phyloP scores from a whole-genome alignment of 2,797 vertebrate species.

The Coregonus suidteri region DNA sequence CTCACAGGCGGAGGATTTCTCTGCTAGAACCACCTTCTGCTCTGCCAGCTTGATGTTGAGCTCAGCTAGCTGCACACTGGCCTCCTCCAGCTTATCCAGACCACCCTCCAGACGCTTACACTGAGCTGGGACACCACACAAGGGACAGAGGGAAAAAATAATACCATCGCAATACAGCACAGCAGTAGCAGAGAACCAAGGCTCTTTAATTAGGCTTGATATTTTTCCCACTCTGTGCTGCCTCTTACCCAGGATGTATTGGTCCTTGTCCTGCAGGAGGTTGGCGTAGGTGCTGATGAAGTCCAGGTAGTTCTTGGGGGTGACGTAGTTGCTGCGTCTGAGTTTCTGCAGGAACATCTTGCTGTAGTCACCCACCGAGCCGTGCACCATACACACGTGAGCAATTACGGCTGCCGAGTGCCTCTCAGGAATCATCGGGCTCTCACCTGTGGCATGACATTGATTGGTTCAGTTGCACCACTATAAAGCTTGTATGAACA shows the following conservation, averaged over 20 bases:
- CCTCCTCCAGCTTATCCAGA: constrained; percentile 92
- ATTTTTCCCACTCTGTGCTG: background rate
- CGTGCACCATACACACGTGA: constrained; percentile 89
- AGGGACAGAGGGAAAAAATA: constrained; percentile 3
- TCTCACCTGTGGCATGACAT: constrained; percentile 75
- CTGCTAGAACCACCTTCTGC: constrained; percentile 89
- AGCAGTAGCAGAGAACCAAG: background rate
- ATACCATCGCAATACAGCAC: background rate
- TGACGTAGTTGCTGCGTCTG: constrained; percentile 90
- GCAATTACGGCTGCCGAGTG: constrained; percentile 73
- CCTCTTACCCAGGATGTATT: constrained; percentile 84
- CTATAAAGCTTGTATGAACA: background rate
- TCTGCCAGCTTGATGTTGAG: constrained; percentile 91
- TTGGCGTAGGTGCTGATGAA: constrained; percentile 87
- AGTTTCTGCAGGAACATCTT: constrained; percentile 87
- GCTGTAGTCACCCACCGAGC: constrained; percentile 86
- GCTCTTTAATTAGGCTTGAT: background rate
- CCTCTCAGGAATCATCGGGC: constrained; percentile 76
- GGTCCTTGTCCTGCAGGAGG: constrained; percentile 87
- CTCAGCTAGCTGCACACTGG: constrained; percentile 84
- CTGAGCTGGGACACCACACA: constrained; percentile 74
- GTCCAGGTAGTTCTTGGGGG: constrained; percentile 95
- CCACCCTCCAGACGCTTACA: constrained; percentile 91
- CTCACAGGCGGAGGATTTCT: constrained; percentile 89
- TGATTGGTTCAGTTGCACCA: constrained; percentile 1